These are phyloP conservation scores for Epicampocera succincta DNA, from an alignment of 2,888 invertebrate species.

Conservation along the genomic window DNA sequence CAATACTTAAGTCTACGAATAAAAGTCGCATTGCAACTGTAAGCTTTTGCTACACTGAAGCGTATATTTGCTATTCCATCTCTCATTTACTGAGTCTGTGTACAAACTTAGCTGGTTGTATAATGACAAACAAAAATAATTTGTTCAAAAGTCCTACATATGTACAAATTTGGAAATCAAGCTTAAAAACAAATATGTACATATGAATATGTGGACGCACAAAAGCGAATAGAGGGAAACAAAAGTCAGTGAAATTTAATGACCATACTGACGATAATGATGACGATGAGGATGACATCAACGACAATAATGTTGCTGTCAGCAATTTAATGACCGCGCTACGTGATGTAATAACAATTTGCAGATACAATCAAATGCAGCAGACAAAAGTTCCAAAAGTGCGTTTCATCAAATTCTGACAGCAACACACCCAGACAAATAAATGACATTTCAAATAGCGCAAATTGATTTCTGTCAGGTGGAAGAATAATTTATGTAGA, in stretches of 20 bases:
- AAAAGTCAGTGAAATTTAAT: constrained; percentile 57
- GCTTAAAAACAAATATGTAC: not conserved
- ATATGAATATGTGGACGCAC: not conserved
- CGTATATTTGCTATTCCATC: too few relatives aligned
- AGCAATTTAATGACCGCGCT: constrained; percentile 71
- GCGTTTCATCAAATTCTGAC: constrained; percentile 53
- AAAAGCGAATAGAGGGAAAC: constrained; percentile 28
- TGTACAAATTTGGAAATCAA: constrained; percentile 3
- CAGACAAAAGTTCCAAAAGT: constrained; percentile 48
- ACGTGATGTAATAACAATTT: constrained; percentile 65
- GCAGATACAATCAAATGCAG: constrained; percentile 49
- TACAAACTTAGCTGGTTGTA: constrained; percentile 8
- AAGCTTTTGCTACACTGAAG: constrained; percentile 12
- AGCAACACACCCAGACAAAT: constrained; percentile 45
- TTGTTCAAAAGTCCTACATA: constrained; percentile 35
- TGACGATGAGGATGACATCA: constrained; percentile 50
- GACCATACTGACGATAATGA: constrained; percentile 49
- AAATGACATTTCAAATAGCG: constrained; percentile 49
- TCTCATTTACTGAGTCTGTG: not conserved
- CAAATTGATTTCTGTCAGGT: constrained; percentile 43
- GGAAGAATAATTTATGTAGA: constrained; percentile 48
- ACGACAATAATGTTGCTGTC: constrained; percentile 68
- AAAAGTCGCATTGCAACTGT: constrained; percentile 23
- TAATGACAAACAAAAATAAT: constrained; percentile 18
- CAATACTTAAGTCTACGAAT: constrained; percentile 15